Evolutionary conservation across 2,113 vertebrate genomes (phyloP), one percentile per base, ranked within the genome.

Genomic region (Calidris pygmaea): DNA sequence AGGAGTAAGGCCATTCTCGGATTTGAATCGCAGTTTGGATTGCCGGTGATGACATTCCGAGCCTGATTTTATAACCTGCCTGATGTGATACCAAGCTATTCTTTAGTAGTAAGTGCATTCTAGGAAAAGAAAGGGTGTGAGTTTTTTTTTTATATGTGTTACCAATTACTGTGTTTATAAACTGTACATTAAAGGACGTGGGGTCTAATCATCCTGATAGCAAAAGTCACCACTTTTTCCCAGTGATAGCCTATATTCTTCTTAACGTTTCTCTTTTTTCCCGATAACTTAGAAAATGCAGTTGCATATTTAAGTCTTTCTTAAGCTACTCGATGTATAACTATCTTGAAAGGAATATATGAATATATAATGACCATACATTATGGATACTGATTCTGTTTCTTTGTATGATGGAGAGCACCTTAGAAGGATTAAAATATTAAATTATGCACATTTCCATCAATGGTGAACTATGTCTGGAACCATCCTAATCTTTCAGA

Each of bases 391-490:
- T 67, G 45, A 63, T 79, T 84, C 80, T 87, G 48, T 87, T 91
- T 90, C 77, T 72, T 90, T 92, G 58, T 85, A 29, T 63, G 91
- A 16, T 30, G 30, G 70, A 85, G 50, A 80, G 21, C 66, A 85
- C 74, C 63, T 85, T 85, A 43, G 82, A 83, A 95, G 62, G 63
- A 87, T 56, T 89, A 86, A 86, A 72, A 90, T 95, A 94, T 81
- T 97, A 91, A 95, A 86, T 89, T 92, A 92, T 78, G 58, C 58
- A 81, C 58, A 82, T 94, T 94, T 85, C 48, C 77, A 68, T 87
- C 52, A 60, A 59, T 81, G 60, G 89, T 94, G 60, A 96, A 66
- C 71, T 76, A 37, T 39, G 27, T 26, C 62, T 94, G 62, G 48
- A 90, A 53, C 58, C 39, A 41, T 72, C 48, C 52, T 86, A 29